These are phyloP conservation scores for Phaethornis superciliosus DNA, from an alignment of 2,113 vertebrate species.

Conservation along the genomic window DNA sequence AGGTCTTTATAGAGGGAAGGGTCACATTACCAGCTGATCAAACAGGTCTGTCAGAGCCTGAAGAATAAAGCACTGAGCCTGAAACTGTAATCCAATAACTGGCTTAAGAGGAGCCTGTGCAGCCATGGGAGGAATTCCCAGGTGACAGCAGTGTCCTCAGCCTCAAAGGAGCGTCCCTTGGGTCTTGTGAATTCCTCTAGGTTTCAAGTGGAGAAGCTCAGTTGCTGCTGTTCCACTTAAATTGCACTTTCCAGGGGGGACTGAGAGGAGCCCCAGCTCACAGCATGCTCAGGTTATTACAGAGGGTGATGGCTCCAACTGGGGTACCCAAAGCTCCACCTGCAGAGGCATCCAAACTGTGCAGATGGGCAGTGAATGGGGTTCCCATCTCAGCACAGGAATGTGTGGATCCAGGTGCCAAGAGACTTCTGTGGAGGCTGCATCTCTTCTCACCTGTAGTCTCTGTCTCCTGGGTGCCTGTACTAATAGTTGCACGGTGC, in stretches of 20 bases:
- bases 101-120: neutral
- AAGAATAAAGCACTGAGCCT: neutral
- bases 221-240: neutral
- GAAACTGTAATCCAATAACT: slow-evolving; percentile 19
- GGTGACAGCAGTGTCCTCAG: neutral
- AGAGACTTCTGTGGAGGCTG: rapidly evolving
- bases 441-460: neutral
- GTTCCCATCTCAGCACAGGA: rapidly evolving
- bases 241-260: neutral
- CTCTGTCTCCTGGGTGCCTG: neutral
- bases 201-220: neutral
- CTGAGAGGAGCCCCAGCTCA: neutral
- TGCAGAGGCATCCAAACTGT: neutral
- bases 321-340: neutral
- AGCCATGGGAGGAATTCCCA: neutral
- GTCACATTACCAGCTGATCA: slow-evolving; percentile 45
- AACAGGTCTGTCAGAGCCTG: slow-evolving; percentile 4
- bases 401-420: neutral
- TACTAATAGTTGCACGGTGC: rapidly evolving
- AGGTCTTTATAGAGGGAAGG: slow-evolving; percentile 18
- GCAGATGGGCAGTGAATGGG: neutral
- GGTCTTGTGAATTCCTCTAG: neutral
- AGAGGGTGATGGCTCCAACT: neutral
- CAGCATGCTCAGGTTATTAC: neutral
- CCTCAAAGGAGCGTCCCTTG: neutral